Evolutionary conservation across 2,113 vertebrate genomes (phyloP).

Genomic region (Steatornis caripensis): DNA sequence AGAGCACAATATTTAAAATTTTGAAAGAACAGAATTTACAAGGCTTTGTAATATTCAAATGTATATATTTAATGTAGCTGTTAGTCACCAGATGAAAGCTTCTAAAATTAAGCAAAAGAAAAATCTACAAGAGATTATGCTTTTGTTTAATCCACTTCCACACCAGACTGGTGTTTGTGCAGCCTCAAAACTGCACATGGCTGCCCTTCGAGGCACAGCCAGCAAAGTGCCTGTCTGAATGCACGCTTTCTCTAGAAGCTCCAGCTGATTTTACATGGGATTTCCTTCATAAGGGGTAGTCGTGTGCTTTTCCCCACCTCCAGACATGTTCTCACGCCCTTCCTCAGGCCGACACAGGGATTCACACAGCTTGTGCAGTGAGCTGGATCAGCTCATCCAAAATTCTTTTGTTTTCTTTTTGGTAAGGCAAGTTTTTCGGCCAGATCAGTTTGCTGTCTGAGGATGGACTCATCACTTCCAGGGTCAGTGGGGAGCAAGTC

Average conservation of each 20-base stretch:
- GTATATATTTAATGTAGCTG: neutral
- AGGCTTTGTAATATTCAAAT: neutral
- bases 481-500: neutral
- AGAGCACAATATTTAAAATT: neutral
- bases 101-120: neutral
- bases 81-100: neutral
- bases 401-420: neutral
- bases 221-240: neutral
- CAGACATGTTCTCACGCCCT: neutral
- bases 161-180: neutral
- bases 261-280: neutral
- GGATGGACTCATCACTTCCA: neutral
- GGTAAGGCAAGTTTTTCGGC: neutral
- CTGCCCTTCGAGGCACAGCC: neutral
- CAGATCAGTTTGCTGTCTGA: neutral
- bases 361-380: neutral
- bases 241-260: neutral
- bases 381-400: neutral
- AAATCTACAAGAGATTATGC: neutral
- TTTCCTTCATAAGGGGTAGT: neutral
- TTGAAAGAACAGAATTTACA: neutral
- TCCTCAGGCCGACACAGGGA: neutral
- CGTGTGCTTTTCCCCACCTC: neutral
- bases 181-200: neutral
- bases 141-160: neutral